phyloP scores from a whole-genome alignment of 2,113 vertebrate species.

The Zeus faber region DNA sequence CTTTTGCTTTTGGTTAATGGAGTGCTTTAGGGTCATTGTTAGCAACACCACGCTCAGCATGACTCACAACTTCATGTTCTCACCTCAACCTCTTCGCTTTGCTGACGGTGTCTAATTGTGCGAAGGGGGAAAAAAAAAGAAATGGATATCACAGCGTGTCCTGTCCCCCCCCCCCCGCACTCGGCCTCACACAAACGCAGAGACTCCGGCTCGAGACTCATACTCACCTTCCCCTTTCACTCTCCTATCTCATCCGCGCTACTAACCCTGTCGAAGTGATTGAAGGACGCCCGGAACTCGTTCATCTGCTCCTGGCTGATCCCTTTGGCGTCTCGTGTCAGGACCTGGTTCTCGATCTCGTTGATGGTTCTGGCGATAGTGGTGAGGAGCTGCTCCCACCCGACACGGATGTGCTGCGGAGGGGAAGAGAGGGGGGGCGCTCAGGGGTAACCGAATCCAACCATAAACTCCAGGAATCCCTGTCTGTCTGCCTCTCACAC shows the following conservation, averaged over 20 bases:
- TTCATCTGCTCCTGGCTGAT: constrained; percentile 99
- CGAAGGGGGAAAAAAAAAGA: constrained; percentile 24
- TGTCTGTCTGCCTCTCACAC: no score
- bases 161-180: background rate
- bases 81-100: constrained; percentile 45
- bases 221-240: no score
- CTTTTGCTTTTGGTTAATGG: background rate
- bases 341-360: constrained; percentile 97
- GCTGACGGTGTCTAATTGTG: constrained; percentile 38
- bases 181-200: no score
- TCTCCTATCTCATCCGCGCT: background rate
- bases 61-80: constrained; percentile 14
- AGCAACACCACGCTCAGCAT: constrained; percentile 15
- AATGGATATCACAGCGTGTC: background rate
- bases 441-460: no score
- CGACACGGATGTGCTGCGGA: constrained; percentile 92
- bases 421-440: constrained; percentile 1
- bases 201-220: no score
- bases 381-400: constrained; percentile 98
- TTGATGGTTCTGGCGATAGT: constrained; percentile 98
- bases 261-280: constrained; percentile 98
- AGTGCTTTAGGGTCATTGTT: constrained; percentile 1
- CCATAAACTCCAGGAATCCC: no score
- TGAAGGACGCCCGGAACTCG: constrained; percentile 97
- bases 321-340: constrained; percentile 98